Evolutionary conservation across 2,888 invertebrate species (phyloP).

Genomic region (Cepaea hortensis): DNA sequence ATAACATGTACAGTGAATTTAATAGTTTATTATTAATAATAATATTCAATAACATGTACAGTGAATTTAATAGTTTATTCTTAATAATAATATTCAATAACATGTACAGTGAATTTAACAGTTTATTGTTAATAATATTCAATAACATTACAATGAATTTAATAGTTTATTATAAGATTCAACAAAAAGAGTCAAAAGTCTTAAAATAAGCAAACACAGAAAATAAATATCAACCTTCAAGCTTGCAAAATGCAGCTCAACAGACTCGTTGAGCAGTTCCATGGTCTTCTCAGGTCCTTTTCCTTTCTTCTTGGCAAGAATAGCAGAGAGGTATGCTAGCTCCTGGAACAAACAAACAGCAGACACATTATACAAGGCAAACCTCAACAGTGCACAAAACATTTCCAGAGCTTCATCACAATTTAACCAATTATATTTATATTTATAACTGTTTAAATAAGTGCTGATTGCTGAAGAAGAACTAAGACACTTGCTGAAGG

Average conservation of each 20-base stretch:
- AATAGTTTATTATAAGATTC: too few relatives aligned
- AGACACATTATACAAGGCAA: too few relatives aligned
- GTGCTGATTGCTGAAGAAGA: neutral
- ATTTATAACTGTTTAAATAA: neutral
- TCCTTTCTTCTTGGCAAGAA: slow-evolving; percentile 74
- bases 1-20: too few relatives aligned
- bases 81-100: slow-evolving; percentile 50
- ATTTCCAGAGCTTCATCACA: neutral
- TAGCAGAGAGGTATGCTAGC: slow-evolving; percentile 75
- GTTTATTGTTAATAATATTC: neutral
- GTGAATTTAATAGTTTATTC: too few relatives aligned
- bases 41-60: too few relatives aligned
- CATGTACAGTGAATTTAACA: neutral
- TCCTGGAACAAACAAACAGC: slow-evolving; percentile 65
- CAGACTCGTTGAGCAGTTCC: slow-evolving; percentile 72
- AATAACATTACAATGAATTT: too few relatives aligned
- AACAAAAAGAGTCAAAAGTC: neutral
- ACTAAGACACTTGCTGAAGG: too few relatives aligned
- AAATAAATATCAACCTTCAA: slow-evolving; percentile 68
- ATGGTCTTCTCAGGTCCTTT: slow-evolving; percentile 72
- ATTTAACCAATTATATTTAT: neutral
- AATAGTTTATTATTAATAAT: too few relatives aligned
- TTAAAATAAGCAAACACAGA: neutral
- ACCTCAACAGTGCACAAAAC: neutral
- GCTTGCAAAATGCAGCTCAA: slow-evolving; percentile 73